These are phyloP conservation scores for Ormyrus pomaceus DNA, from an alignment of 2,888 invertebrate genomes.

Conservation along the genomic window DNA sequence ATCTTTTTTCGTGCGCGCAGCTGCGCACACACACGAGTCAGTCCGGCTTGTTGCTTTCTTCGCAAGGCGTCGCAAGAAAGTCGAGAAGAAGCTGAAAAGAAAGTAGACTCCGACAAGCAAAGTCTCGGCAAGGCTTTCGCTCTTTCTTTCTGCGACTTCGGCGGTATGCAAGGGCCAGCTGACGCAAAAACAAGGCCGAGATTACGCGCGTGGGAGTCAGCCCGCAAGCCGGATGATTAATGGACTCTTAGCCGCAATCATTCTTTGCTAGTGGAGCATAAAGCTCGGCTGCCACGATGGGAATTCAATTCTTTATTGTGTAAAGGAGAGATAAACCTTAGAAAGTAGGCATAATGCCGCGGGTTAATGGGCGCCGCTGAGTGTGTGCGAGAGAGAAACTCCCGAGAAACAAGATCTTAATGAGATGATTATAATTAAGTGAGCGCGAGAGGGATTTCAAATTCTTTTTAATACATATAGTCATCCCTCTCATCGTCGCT, in stretches of 20 bases:
- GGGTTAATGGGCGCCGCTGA: constrained; percentile 15
- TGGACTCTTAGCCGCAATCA: constrained; percentile 60
- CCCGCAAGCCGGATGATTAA: constrained; percentile 65
- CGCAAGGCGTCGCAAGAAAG: too few species aligned
- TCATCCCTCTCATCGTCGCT: too few species aligned
- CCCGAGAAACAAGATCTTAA: constrained; percentile 21
- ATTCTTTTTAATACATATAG: not conserved
- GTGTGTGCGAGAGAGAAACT: not conserved
- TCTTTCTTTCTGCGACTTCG: constrained; percentile 1
- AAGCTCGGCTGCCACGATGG: constrained; percentile 10
- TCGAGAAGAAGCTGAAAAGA: not conserved
- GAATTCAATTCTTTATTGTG: constrained; percentile 40
- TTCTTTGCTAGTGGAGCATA: constrained; percentile 32
- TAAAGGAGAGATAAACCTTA: constrained; percentile 11
- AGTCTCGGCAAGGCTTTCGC: not conserved
- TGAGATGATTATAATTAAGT: constrained; percentile 27
- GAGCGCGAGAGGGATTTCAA: not conserved
- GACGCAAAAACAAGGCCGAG: constrained; percentile 58
- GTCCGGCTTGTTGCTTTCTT: constrained; percentile 14
- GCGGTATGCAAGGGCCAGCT: constrained; percentile 15
- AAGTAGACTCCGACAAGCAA: too few species aligned
- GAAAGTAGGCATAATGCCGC: constrained; percentile 14
- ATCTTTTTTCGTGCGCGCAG: not conserved
- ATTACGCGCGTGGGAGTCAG: constrained; percentile 66
- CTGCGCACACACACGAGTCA: not conserved